Percentiles rank a stretch among this genome's conserved stretches.
These are phyloP conservation scores for Psilopsiagon aurifrons DNA, from an alignment of 2,113 vertebrate species.

Conservation along the genomic window DNA sequence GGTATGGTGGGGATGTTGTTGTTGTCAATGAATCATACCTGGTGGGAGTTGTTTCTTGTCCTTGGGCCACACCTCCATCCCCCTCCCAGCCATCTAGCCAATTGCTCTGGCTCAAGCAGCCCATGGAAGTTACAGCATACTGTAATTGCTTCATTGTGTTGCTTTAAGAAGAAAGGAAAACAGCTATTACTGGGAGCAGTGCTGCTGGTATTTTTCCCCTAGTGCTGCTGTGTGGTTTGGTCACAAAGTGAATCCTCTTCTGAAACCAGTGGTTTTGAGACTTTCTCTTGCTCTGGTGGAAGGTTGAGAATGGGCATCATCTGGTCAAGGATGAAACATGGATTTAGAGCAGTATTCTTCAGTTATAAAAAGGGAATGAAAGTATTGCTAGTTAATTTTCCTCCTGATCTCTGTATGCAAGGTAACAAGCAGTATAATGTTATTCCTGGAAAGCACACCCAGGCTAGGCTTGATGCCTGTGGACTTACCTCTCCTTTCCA, in stretches of 20 bases:
- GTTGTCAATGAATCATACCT: conserved; percentile 73
- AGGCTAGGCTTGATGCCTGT: neutral
- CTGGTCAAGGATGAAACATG: neutral
- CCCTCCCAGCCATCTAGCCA: neutral
- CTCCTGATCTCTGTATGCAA: neutral
- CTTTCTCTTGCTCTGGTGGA: neutral
- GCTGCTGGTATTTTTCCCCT: neutral
- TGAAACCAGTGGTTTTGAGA: neutral
- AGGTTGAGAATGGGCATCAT: neutral
- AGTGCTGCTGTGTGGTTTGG: conserved; percentile 1
- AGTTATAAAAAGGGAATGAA: neutral
- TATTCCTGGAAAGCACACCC: conserved; percentile 3
- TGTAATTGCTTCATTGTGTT: conserved; percentile 59
- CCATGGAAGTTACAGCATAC: neutral
- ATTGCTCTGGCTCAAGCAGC: conserved; percentile 19
- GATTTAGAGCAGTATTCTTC: neutral
- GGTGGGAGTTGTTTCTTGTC: conserved; percentile 56
- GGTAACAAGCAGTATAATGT: neutral
- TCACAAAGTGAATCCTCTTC: neutral
- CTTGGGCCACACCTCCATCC: conserved; percentile 31
- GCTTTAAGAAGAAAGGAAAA: conserved; percentile 65
- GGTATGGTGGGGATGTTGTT: conserved; percentile 59
- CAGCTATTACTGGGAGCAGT: conserved; percentile 51
- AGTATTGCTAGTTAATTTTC: neutral
- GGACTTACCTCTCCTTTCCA: neutral